phyloP scores from a whole-genome alignment of 2,113 vertebrate genomes.

The Urocitellus parryii region DNA sequence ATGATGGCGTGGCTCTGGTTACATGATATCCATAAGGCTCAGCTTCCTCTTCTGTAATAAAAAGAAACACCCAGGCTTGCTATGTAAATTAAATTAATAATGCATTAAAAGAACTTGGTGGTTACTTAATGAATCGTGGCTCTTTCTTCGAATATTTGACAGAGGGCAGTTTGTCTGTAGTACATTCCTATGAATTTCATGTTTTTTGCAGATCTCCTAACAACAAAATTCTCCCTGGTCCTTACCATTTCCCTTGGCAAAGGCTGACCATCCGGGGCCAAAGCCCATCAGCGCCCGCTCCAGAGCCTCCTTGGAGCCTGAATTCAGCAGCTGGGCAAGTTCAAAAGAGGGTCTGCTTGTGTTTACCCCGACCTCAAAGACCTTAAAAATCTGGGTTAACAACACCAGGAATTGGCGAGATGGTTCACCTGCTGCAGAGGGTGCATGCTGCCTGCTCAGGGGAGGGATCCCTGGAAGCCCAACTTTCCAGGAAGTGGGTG shows the following conservation, averaged over 20 bases:
- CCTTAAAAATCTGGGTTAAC: neutral
- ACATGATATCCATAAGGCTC: neutral
- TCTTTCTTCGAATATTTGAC: neutral
- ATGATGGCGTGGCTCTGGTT: neutral
- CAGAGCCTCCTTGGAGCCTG: neutral
- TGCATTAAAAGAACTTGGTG: neutral
- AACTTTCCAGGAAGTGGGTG: neutral
- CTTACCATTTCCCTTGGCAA: neutral
- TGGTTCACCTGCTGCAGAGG: accelerated
- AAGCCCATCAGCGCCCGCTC: neutral
- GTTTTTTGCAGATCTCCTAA: neutral
- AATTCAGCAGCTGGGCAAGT: neutral
- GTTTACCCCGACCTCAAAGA: neutral
- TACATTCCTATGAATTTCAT: neutral
- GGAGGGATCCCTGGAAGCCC: neutral
- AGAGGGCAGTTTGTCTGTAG: neutral
- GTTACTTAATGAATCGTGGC: neutral
- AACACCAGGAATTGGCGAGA: neutral
- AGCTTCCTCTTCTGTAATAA: neutral
- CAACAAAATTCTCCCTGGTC: too few relatives aligned
- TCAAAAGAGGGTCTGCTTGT: neutral
- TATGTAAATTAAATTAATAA: neutral
- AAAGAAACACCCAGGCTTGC: neutral
- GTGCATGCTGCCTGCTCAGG: accelerated
- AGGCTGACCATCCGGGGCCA: neutral